Evolutionary conservation across 2,797 vertebrate genomes (phyloP), one percentile per base, ranked within the genome.

Genomic region (Enteromius thamalakanensis): DNA sequence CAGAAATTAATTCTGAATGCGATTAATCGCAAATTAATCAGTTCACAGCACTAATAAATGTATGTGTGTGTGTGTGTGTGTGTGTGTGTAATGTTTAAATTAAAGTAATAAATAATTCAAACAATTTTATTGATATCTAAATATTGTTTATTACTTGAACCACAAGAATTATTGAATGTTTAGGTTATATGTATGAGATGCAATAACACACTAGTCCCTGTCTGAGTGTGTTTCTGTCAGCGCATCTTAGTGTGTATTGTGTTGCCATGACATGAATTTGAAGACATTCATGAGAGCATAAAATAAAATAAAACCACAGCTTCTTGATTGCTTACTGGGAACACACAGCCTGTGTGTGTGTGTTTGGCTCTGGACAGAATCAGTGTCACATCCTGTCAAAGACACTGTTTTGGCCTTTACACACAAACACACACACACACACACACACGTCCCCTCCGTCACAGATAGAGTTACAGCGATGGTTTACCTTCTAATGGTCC

Each of bases 311-410:
- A 68, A 84, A 58, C 21, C 10, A 26, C 12, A 42, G 26, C 15
- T 75, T 37, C 21, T 69, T 60, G 47, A 80, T 53, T 64, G 42
- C 72, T 69, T 21, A 11, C 21, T 49, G 62, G 37, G 55, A 79
- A 79, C 67, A 69, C 76, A 58, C 37, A 47, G 76, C 29, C 26
- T 23, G 34, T 47, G n/a, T 60, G n/a, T 55, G 21, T 15, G 47
- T 49, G 47, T 32, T 23, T 53, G 47, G 79, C 62, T 88, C 87
- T 88, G 88, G 82, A 86, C 74, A 88, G 64, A 86, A 58, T 87
- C 87, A 89, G 53, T 87, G 81, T 80, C 62, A 77, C 65, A 68
- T 87, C 72, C 82, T 83, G 80, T 74, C 80, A 75, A 71, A 79
- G 79, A 76, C 55, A 81, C 37, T 67, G n/a, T 79, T 84, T 85